Evolutionary conservation across 2,113 vertebrate genomes (phyloP), one percentile per base, ranked within the genome.

Genomic region (Falco punctatus): DNA sequence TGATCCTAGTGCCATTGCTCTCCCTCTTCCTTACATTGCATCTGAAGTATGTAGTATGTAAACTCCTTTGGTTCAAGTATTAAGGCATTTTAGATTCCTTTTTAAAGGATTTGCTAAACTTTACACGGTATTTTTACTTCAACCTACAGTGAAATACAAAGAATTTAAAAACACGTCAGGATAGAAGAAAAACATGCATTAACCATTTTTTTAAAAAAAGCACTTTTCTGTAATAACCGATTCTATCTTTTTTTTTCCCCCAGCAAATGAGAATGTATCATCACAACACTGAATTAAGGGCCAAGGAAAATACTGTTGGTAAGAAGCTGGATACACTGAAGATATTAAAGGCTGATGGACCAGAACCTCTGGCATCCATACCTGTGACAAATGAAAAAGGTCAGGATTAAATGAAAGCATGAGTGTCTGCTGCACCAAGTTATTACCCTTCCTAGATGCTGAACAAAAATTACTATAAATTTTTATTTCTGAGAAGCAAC

Each of bases 331-430:
- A 97, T 35, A 97, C 58, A 51, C 90, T 92, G 83, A 94, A 95
- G 54, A 94, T 79, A 59, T 38, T 96, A 26, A 92, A 93, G 80
- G 95, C 22, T 55, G 97, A 86, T 7, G 98, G 97, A 49, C 98
- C 96, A 26, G 98, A 99, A 55, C 99, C 99, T 90, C 98, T 98
- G 7, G 99, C 99, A 93, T 99, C 98, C 98, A 99, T 99, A 97
- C 97, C 99, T 99, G 98, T 51, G 97, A 98, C 74, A 97, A 92
- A 96, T 6, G 12, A 82, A 69, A 95, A 95, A 94, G 62, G 59
- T 71, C 46, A 75, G 64, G 35, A 57, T 96, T 94, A 94, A 94
- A 88, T 33, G 42, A 55, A 58, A 66, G 67, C 38, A 1, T 10
- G 28, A 78, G 3, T 16, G 38, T 18, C 13, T 40, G 42, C 48